Evolutionary conservation across 2,888 invertebrate genomes (phyloP), one percentile per base, ranked within the genome.

Genomic region (Lomographa bimaculata): DNA sequence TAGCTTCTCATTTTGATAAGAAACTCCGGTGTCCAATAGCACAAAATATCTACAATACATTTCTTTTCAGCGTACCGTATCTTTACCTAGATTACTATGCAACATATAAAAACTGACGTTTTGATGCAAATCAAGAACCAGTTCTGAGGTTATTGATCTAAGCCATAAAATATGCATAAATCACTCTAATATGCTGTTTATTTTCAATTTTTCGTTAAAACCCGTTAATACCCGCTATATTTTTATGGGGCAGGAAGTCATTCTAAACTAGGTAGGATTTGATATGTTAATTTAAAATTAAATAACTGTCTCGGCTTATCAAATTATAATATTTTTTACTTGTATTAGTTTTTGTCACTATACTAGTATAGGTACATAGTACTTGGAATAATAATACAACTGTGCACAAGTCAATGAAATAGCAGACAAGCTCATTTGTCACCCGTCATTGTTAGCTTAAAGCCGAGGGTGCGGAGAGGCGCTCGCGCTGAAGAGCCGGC

Each of bases 101-200:
- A 30, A 30, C 24, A 39, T 19, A 9, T 35, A 41, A 32, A 37
- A 38, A 34, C 19, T 47, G 38, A 47, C 21, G 36, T 38, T 29
- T 43, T 18, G 30, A 50, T 53, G 50, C 46, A 49, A 60, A 63
- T 57, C 50, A 51, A 50, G 42, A 62, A 70, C 68, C 55, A 56
- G 66, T 70, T 69, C 14, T 38, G 50, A 60, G 71, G 68, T 61
- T 64, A 54, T 71, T 70, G 71, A 69, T 66, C 71, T 64, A 59
- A 53, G 41, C 57, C 54, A 64, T 62, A 60, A 64, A 63, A 57
- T 59, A 64, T 32, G 48, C 26, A 50, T 49, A 54, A 60, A 59
- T 51, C 46, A 57, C 44, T 53, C 29, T 38, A 42, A 50, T 55
- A 53, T 36, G 46, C 49, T 52, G 36, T 55, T 57, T 45, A 43